Base-by-base conservation (phyloP, 2,888 invertebrate genomes). In the Melanostoma scalare region DNA sequence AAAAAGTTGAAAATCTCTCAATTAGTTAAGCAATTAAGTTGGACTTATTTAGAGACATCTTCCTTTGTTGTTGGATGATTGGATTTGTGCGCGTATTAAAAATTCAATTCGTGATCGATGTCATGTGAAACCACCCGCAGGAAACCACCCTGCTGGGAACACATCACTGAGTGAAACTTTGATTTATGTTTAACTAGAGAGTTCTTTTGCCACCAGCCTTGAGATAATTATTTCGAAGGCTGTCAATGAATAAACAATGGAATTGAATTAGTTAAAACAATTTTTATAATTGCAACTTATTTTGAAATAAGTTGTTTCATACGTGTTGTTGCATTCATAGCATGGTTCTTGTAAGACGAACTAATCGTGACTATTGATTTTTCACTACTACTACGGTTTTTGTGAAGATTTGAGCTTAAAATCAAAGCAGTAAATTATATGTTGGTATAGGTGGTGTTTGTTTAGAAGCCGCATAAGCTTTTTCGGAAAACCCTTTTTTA, bases 1-100 rank as follows among this genome's bases (percentile, higher is more conserved):
- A 85, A 86, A 86, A 88, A 87, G 82, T 86, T 86, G 87, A 88
- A 89, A 89, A 89, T 89, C 90, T 90, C 90, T 90, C 90, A 90
- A 90, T 90, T 90, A 90, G 90, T 90, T 89, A 89, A 89, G 89
- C 90, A 90, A 90, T 90, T 90, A 90, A 90, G 89, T 90, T 89
- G 89, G 89, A 84, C 79, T 84, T 84, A 84, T 79, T 79, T 84
- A 79, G 84, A 84, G 84, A 75, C 74, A 75, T 84, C 71, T 84
- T 42, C 72, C 46, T 61, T 67, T 76, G 72, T 78, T 73, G 38
- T 55, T 81, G 72, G 31, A 6, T 36, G 58, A 42, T 65, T 50
- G 44, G 50, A 55, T 73, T 73, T 60, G 68, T 8, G 65, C 48
- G 1, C 20, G 20, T 20, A 20, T 74, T 84, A 65, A 53, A 74